Base-by-base conservation (phyloP, 2,113 vertebrate genomes). In the Cathartes aura region DNA sequence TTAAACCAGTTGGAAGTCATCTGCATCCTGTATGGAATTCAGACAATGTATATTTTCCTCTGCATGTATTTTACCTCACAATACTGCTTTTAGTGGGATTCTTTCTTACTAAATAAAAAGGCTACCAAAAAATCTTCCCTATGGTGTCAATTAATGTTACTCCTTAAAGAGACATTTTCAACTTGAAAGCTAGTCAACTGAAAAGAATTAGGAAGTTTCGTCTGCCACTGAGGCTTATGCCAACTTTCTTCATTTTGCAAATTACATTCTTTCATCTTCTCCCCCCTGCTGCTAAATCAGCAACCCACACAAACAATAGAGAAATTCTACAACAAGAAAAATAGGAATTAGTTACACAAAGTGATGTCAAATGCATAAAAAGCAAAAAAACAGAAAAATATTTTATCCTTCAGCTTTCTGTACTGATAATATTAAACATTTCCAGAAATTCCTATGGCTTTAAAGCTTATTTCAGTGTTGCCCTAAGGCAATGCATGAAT, bases 171-270 rank as follows among this genome's bases (percentile, higher is more conserved):
- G 42, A n/a, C 7, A 68, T 63, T 92, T 92, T 89, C 40, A 70
- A 90, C 23, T 73, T 70, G 71, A 88, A 82, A 93, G 81, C 42
- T 55, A 70, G 78, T 76, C 26, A 90, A 43, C 4, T 86, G 40
- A 76, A 80, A 93, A 93, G 34, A 89, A 82, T 48, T 79, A 82
- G 58, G 45, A 82, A 75, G 7, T 76, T 94, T 88, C 23, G 76
- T 89, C 81, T 93, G 78, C 23, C 50, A 87, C 74, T 81, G 45
- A 94, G 38, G 74, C 18, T 79, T 59, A 82, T 56, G 67, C 79
- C 71, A 89, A 42, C 75, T 93, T 91, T 85, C 34, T 59, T 90
- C 60, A 85, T 94, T 94, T 91, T 87, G 66, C 43, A 96, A 83
- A 94, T 84, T 80, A 68, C 59, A 90, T 67, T 64, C 83, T 92